These are phyloP conservation scores for Triplophysa siluroides DNA, from an alignment of 2,113 vertebrate species.

Conservation along the genomic window DNA sequence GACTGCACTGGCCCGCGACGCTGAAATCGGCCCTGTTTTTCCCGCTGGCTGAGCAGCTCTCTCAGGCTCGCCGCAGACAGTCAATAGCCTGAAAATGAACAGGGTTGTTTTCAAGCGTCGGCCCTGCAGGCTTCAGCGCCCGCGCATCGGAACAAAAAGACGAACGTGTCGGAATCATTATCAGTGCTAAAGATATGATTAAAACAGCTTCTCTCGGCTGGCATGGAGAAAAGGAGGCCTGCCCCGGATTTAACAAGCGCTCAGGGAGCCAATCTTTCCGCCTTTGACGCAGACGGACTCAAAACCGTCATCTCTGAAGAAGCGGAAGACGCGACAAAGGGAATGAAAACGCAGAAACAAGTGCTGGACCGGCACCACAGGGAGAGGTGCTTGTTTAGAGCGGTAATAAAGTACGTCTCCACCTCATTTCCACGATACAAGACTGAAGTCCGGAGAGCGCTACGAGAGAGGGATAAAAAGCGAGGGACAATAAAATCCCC, in stretches of 20 bases:
- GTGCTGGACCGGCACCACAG: constrained; percentile 36
- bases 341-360: constrained; percentile 48
- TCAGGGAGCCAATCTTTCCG: constrained; percentile 37
- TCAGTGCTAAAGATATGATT: constrained; percentile 65
- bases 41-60: constrained; percentile 76
- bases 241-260: constrained; percentile 29
- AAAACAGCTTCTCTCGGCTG: constrained; percentile 42
- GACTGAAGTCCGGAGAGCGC: constrained; percentile 48
- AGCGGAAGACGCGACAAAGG: constrained; percentile 27
- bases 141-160: constrained; percentile 68
- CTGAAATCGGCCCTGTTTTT: constrained; percentile 71
- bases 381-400: constrained; percentile 46
- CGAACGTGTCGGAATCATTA: constrained; percentile 78
- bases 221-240: neutral
- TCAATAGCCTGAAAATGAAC: constrained; percentile 79
- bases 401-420: constrained; percentile 52
- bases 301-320: constrained; percentile 21
- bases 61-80: constrained; percentile 77
- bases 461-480: constrained; percentile 51
- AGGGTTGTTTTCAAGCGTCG: constrained; percentile 75
- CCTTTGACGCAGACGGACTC: constrained; percentile 5
- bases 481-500: constrained; percentile 43
- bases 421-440: constrained; percentile 47
- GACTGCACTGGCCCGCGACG: constrained; percentile 72
- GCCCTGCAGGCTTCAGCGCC: constrained; percentile 71